Evolutionary conservation across 2,888 invertebrate species (phyloP).

Genomic region (Panorpa germanica): DNA sequence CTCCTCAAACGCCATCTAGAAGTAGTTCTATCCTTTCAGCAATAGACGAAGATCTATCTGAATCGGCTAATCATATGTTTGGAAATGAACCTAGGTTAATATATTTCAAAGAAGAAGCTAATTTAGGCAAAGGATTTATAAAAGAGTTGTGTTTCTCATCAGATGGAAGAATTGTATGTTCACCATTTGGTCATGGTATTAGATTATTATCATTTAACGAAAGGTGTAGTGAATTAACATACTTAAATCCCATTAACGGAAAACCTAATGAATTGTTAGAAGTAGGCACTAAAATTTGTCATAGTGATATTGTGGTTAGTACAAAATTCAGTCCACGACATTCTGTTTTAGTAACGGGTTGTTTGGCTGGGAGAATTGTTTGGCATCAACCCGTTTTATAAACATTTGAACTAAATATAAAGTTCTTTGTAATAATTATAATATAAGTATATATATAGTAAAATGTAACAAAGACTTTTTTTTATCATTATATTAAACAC

Average conservation of each 20-base stretch:
- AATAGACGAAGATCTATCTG: background rate
- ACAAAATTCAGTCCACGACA: constrained; percentile 80
- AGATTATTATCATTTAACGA: constrained; percentile 65
- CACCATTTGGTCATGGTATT: constrained; percentile 74
- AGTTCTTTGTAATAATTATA: too few relatives aligned
- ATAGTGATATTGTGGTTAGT: constrained; percentile 70
- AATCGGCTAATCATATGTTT: too few relatives aligned
- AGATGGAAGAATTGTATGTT: constrained; percentile 78
- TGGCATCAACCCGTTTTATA: constrained; percentile 63
- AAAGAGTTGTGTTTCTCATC: constrained; percentile 84
- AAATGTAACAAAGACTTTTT: too few relatives aligned
- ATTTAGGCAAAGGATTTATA: constrained; percentile 78
- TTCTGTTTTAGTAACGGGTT: constrained; percentile 76
- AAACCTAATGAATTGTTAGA: constrained; percentile 34
- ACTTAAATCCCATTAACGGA: constrained; percentile 33
- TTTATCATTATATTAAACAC: too few relatives aligned
- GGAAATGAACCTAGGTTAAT: constrained; percentile 61
- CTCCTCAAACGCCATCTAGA: too few relatives aligned
- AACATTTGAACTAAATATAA: too few relatives aligned
- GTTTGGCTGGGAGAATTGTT: constrained; percentile 69
- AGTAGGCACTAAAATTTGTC: constrained; percentile 51
- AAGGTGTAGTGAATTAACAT: constrained; percentile 58
- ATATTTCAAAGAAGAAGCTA: constrained; percentile 71
- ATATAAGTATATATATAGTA: too few relatives aligned
- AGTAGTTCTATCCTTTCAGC: too few relatives aligned